A percentile compares a stretch with the other conserved stretches of the same genome.
Conservation (phyloP, 2,797 vertebrate species). For the Enteromius trimaculatus region DNA sequence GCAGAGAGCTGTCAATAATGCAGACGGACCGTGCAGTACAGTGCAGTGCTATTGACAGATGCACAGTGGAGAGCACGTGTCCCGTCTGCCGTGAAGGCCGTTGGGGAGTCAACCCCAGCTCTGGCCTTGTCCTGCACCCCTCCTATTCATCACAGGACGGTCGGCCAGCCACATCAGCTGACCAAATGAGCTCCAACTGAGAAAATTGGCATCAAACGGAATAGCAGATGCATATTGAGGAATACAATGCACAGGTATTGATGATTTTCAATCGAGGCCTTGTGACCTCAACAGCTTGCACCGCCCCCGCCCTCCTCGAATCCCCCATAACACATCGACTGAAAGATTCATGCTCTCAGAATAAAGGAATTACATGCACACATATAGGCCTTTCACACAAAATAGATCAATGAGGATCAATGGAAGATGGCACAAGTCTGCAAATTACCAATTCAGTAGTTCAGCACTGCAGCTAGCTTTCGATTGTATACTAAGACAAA, state of each 20-base stretch:
- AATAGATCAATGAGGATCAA: constrained; percentile 59
- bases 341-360: constrained; percentile 68
- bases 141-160: constrained; percentile 36
- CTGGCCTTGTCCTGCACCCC: constrained; percentile 25
- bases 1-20: constrained; percentile 57
- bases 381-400: constrained; percentile 49
- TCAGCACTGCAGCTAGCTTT: constrained; percentile 26
- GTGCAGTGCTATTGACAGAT: constrained; percentile 48
- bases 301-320: constrained; percentile 4
- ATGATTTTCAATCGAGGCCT: constrained; percentile 61
- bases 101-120: constrained; percentile 36
- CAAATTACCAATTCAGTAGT: constrained; percentile 47
- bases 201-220: constrained; percentile 75
- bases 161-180: constrained; percentile 43
- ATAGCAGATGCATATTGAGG: constrained; percentile 75
- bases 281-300: constrained; percentile 31
- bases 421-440: constrained; percentile 52
- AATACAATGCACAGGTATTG: constrained; percentile 78
- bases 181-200: constrained; percentile 68
- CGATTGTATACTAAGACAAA: constrained; percentile 19
- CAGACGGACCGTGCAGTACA: constrained; percentile 42
- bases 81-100: constrained; percentile 40
- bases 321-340: constrained; percentile 65
- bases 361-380: constrained; percentile 52
- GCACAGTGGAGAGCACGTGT: constrained; percentile 23